Evolutionary conservation across 2,888 invertebrate genomes (phyloP), one percentile per base, ranked within the genome.

Genomic region (Drosophila nr. perissopoda): DNA sequence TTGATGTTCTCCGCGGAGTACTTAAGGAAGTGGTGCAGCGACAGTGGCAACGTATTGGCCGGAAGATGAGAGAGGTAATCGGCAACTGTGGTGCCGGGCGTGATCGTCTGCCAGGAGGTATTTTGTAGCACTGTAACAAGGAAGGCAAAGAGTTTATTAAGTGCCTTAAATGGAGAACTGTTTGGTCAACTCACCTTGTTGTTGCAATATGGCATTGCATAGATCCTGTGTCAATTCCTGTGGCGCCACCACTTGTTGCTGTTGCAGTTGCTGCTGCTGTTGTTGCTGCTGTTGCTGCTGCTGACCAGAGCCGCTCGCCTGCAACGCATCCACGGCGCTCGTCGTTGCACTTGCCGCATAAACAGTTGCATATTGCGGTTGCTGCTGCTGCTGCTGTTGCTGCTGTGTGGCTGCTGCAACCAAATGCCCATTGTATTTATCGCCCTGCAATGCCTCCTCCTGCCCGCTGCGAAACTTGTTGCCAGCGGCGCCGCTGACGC

Each of bases 31-130:
- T 97, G 97, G 91, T 97, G 97, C 60, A 97, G 93, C 33, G 97
- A 97, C 64, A 97, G 93, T 0, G 97, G 97, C 80, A 96, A 91
- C 31, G 96, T 96, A 49, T 95, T 95, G 60, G 96, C 95, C 54
- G 96, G 96, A 78, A 97, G 93, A 72, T 97, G 96, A 11, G 97
- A 97, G 69, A 97, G 94, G 92, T 97, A 97, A 93, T 97, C 97
- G 13, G 97, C 97, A 11, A 97, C 97, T 0, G 97, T 96, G 0
- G 96, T 96, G 62, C 97, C 96, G 33, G 95, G 95, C n/a, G 95
- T 94, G 18, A 95, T 77, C 29, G 93, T 92, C 78, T 93, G 93
- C 93, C 93, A 93, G 62, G 92, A 92, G 77, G 93, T 91, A 88
- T 93, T 93, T 83, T 93, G 93, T 68, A 93, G 89, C 64, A 92